Conservation (phyloP, 2,797 vertebrate species). For the Halcyon leucocephala region DNA sequence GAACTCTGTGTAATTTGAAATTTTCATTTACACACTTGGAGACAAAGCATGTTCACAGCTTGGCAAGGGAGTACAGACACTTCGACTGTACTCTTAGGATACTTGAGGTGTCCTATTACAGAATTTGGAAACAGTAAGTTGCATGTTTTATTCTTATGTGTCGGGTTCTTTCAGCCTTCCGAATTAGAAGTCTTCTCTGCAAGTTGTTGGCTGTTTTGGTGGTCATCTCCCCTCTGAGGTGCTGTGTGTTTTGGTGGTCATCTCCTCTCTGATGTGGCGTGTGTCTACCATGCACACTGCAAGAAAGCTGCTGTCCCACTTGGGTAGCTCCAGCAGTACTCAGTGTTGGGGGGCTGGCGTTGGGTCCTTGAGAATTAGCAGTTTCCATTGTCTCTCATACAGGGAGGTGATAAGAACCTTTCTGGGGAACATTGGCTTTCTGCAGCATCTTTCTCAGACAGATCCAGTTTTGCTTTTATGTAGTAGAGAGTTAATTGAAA, state of each 20-base stretch:
- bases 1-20: background rate
- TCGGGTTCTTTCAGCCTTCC: background rate
- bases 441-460: background rate
- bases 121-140: background rate
- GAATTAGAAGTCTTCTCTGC: background rate
- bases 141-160: background rate
- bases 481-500: background rate
- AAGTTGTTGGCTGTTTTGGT: background rate
- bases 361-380: background rate
- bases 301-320: background rate
- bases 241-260: background rate
- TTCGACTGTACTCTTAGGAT: background rate
- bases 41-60: background rate
- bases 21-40: background rate
- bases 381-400: accelerated
- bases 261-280: background rate
- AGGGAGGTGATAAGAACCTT: background rate
- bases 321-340: background rate
- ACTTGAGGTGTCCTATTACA: background rate
- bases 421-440: background rate
- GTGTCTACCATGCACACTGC: background rate
- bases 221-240: background rate
- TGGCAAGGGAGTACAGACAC: background rate
- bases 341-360: background rate
- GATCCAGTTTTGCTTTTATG: background rate